Conservation (phyloP, 1,140 invertebrate genomes). For the Micrasema longulum region DNA sequence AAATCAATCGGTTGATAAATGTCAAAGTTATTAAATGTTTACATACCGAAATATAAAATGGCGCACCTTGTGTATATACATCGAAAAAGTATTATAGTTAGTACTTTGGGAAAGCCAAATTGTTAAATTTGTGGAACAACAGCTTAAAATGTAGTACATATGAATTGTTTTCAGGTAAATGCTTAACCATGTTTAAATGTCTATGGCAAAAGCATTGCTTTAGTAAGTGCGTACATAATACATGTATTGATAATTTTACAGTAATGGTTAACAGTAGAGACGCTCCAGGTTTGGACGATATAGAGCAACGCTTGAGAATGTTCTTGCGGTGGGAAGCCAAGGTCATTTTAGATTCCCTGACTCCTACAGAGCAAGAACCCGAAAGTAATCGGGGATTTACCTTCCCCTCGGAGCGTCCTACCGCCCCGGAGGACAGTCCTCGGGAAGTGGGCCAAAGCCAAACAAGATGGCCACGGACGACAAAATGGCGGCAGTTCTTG, state of each 20-base stretch:
- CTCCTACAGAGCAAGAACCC: constrained; percentile 29
- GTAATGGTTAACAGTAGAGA: constrained; percentile 19
- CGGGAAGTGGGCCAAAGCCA: constrained; percentile 30
- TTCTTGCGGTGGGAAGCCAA: constrained; percentile 40
- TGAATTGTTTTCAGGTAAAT: too few relatives aligned
- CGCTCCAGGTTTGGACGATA: constrained; percentile 18
- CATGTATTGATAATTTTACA: constrained; percentile 32
- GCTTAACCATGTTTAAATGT: too few relatives aligned
- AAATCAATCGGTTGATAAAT: too few relatives aligned
- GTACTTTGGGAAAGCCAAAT: too few relatives aligned
- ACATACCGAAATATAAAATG: too few relatives aligned
- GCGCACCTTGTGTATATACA: too few relatives aligned
- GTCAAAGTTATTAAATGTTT: too few relatives aligned
- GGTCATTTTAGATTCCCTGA: constrained; percentile 33
- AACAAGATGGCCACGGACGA: constrained; percentile 55
- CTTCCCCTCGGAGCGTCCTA: not conserved
- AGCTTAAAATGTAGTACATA: too few relatives aligned
- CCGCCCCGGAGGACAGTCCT: not conserved
- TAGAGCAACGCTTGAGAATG: constrained; percentile 39
- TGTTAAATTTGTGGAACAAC: too few relatives aligned
- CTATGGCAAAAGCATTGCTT: too few relatives aligned
- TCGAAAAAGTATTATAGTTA: too few relatives aligned
- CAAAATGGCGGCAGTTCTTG: constrained; percentile 61
- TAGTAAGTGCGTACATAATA: too few relatives aligned
- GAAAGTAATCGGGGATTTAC: not conserved